These are phyloP conservation scores for Meghimatium bilineatum DNA, from an alignment of 2,888 invertebrate species.

Conservation along the genomic window DNA sequence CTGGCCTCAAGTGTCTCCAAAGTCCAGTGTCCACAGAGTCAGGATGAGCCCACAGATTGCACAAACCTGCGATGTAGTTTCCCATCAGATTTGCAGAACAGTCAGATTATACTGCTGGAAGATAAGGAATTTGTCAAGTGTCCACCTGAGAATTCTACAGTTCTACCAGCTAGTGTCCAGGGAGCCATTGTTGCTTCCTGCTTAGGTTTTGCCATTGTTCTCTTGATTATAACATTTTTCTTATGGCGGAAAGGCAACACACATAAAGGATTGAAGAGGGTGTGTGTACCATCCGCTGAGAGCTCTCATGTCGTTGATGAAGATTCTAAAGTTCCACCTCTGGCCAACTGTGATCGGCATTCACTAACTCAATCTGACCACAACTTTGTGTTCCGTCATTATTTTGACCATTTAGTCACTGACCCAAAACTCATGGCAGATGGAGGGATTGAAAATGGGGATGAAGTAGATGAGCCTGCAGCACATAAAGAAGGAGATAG, in stretches of 20 bases:
- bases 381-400: constrained; percentile 69
- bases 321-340: constrained; percentile 59
- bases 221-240: constrained; percentile 56
- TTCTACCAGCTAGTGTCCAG: constrained; percentile 51
- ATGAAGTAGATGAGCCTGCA: constrained; percentile 44
- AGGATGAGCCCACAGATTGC: constrained; percentile 53
- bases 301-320: constrained; percentile 55
- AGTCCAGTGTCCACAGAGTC: constrained; percentile 51
- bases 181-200: constrained; percentile 55
- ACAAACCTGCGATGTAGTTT: constrained; percentile 56
- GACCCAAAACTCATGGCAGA: constrained; percentile 56
- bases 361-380: constrained; percentile 70
- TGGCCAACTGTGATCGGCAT: constrained; percentile 60
- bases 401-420: constrained; percentile 66
- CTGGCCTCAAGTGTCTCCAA: constrained; percentile 25
- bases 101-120: constrained; percentile 53
- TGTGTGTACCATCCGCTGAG: constrained; percentile 51
- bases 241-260: constrained; percentile 59
- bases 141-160: constrained; percentile 49
- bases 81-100: constrained; percentile 53
- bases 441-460: constrained; percentile 30
- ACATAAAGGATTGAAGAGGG: constrained; percentile 49
- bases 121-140: constrained; percentile 54
- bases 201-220: constrained; percentile 56
- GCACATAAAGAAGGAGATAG: constrained; percentile 51